Conservation (phyloP, 2,888 invertebrate species). For the Conistra vaccinii region DNA sequence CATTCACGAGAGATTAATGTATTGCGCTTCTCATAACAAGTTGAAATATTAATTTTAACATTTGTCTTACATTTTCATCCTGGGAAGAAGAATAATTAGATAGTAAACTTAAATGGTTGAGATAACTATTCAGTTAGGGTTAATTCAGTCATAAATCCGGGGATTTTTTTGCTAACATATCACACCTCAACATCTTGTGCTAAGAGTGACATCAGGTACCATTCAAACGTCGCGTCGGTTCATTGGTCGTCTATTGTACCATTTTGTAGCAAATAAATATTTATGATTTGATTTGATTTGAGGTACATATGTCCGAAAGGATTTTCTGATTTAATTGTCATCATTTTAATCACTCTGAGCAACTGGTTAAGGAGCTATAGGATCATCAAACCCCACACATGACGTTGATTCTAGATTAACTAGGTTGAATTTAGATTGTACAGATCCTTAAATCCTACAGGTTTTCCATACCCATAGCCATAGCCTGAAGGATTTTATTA, state of each 20-base stretch:
- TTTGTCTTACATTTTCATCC: constrained; percentile 54
- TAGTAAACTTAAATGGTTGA: constrained; percentile 10
- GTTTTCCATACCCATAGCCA: not conserved
- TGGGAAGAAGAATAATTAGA: constrained; percentile 40
- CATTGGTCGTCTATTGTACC: too few relatives aligned
- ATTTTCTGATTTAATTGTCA: not conserved
- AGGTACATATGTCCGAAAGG: not conserved
- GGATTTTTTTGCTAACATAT: not conserved
- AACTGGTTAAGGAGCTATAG: not conserved
- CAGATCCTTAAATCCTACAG: not conserved
- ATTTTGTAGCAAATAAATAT: too few relatives aligned
- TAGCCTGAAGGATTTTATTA: not conserved
- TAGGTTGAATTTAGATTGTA: not conserved
- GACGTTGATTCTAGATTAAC: not conserved
- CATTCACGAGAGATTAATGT: constrained; percentile 71
- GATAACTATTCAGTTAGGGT: not conserved
- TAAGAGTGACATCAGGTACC: not conserved
- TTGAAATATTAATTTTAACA: constrained; percentile 69
- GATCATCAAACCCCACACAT: not conserved
- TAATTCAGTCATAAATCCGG: not conserved
- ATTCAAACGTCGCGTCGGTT: too few relatives aligned
- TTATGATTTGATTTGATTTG: too few relatives aligned
- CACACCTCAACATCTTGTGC: too few relatives aligned
- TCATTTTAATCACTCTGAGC: not conserved
- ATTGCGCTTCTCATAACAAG: constrained; percentile 69